A percentile compares a stretch with the other conserved stretches of the same genome.
These are phyloP conservation scores for Platyscapa corneri DNA, from an alignment of 1,140 invertebrate species.

Conservation along the genomic window DNA sequence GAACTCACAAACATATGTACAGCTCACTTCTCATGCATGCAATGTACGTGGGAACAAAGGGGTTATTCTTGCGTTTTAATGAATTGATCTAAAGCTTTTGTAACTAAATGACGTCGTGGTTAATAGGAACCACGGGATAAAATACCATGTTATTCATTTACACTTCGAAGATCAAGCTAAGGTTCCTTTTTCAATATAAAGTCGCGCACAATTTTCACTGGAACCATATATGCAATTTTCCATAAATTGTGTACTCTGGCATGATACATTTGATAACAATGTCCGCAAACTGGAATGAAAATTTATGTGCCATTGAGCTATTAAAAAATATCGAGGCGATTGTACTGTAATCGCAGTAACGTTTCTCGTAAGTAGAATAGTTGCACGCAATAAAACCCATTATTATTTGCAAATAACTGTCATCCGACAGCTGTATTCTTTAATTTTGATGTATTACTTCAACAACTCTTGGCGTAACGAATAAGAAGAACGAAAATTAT, in stretches of 20 bases:
- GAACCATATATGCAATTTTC: background rate
- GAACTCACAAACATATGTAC: background rate
- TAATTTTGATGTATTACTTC: background rate
- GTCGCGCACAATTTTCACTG: background rate
- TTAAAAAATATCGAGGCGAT: slow-evolving; percentile 55
- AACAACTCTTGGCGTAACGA: slow-evolving; percentile 17
- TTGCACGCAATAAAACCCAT: slow-evolving; percentile 56
- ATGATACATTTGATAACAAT: background rate
- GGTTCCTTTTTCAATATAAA: background rate
- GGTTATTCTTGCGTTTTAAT: too few relatives aligned
- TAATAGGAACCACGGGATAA: too few relatives aligned
- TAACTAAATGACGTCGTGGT: too few relatives aligned
- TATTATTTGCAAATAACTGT: background rate
- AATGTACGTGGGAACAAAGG: too few relatives aligned
- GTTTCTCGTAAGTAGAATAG: slow-evolving; percentile 56
- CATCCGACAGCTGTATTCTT: background rate
- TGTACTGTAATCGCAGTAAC: slow-evolving; percentile 31
- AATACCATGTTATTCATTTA: too few relatives aligned
- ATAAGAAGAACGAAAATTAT: slow-evolving; percentile 14
- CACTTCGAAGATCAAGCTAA: background rate
- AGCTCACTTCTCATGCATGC: too few relatives aligned
- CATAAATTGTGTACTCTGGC: background rate
- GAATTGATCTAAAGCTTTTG: too few relatives aligned
- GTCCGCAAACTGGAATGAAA: slow-evolving; percentile 33
- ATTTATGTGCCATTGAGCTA: slow-evolving; percentile 55